Percentiles rank a stretch among this genome's conserved stretches.
These are phyloP conservation scores for Cardinalis cardinalis DNA, from an alignment of 2,113 vertebrate genomes.

Conservation along the genomic window DNA sequence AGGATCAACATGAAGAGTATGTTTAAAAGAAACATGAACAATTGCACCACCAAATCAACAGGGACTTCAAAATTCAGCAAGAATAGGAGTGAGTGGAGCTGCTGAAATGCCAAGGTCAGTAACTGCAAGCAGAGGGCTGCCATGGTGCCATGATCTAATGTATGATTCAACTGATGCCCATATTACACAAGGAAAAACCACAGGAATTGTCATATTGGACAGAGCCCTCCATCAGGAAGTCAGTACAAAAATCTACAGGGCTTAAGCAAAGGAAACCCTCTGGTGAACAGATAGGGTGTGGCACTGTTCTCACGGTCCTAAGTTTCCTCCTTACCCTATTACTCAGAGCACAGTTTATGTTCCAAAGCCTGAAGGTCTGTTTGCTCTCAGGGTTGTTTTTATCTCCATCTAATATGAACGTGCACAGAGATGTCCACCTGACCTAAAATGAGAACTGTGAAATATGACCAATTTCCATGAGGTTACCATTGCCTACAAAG, in stretches of 20 bases:
- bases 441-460: neutral
- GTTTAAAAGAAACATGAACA: constrained; percentile 41
- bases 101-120: neutral
- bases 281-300: neutral
- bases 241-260: rapidly evolving
- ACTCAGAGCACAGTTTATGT: neutral
- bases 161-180: neutral
- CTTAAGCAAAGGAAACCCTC: neutral
- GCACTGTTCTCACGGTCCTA: neutral
- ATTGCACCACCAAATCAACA: neutral
- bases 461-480: neutral
- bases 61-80: constrained; percentile 15
- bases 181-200: neutral
- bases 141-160: neutral
- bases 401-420: neutral
- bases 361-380: neutral
- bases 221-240: neutral
- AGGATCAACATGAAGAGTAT: neutral
- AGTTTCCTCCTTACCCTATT: neutral
- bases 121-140: neutral
- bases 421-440: neutral
- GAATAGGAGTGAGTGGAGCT: neutral
- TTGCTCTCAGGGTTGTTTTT: neutral
- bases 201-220: neutral
- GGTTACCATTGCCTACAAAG: neutral